A percentile compares a stretch with the other conserved stretches of the same genome.
phyloP scores from a whole-genome alignment of 2,797 vertebrate genomes.

The Enteromius anoplus region DNA sequence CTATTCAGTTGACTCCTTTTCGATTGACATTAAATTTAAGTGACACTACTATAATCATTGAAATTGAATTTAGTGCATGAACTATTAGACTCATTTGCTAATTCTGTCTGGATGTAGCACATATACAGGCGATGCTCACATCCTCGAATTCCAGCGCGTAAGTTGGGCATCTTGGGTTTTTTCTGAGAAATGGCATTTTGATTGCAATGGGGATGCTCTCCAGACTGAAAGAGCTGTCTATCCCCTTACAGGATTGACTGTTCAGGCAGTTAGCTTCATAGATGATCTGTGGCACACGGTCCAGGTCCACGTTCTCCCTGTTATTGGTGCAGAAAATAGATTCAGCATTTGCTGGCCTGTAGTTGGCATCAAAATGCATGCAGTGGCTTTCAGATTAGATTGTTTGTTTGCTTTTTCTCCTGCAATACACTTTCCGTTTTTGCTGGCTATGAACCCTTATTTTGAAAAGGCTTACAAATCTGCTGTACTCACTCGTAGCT shows the following conservation, averaged over 20 bases:
- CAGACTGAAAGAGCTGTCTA: slow-evolving; percentile 67
- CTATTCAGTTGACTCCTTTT: background rate
- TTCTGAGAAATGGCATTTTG: slow-evolving; percentile 77
- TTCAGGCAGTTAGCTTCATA: slow-evolving; percentile 77
- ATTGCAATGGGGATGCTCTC: slow-evolving; percentile 78
- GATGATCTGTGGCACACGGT: slow-evolving; percentile 77
- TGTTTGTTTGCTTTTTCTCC: background rate
- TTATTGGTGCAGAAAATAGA: background rate
- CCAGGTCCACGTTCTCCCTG: slow-evolving; percentile 75
- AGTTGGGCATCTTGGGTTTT: slow-evolving; percentile 70
- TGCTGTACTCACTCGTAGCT: slow-evolving; percentile 74
- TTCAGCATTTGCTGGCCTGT: background rate
- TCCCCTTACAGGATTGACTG: slow-evolving; percentile 71
- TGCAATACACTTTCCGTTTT: background rate
- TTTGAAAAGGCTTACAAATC: background rate
- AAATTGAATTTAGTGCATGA: background rate
- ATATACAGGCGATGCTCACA: slow-evolving; percentile 80
- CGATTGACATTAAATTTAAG: background rate
- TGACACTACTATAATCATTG: background rate
- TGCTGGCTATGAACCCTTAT: background rate
- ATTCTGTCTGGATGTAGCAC: slow-evolving; percentile 73
- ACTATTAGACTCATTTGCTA: slow-evolving; percentile 37
- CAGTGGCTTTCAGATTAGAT: background rate
- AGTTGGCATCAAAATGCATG: background rate
- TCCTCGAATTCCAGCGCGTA: slow-evolving; percentile 78